Conservation (phyloP, 2,888 invertebrate genomes). For the Miltochrista miniata region DNA sequence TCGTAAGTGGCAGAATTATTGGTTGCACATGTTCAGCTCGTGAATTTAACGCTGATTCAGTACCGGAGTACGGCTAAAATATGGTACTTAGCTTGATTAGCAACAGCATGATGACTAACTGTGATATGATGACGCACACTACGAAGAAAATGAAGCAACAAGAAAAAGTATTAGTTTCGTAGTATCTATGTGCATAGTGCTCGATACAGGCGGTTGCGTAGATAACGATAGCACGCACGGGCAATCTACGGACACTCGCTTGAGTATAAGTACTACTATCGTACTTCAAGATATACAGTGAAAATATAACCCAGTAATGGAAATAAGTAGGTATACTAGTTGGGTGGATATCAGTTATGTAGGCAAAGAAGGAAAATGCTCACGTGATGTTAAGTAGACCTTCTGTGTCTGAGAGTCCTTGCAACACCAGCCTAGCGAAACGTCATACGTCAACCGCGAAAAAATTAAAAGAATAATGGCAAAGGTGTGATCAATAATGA, state of each 20-base stretch:
- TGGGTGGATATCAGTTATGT: background rate
- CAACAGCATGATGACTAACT: constrained; percentile 24
- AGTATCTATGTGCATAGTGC: constrained; percentile 16
- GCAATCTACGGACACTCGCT: constrained; percentile 4
- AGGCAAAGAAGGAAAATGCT: too few species aligned
- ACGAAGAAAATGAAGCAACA: constrained; percentile 22
- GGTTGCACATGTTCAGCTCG: background rate
- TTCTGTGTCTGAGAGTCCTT: too few species aligned
- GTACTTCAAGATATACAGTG: too few species aligned
- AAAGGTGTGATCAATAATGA: too few species aligned
- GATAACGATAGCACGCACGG: constrained; percentile 3
- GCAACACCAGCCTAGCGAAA: too few species aligned
- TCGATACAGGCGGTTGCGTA: constrained; percentile 2
- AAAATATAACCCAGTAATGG: background rate
- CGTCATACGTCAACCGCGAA: too few species aligned
- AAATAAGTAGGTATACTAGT: too few species aligned
- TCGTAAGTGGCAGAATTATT: too few species aligned
- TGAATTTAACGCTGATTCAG: constrained; percentile 34
- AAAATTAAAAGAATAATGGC: too few species aligned
- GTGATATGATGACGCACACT: constrained; percentile 32
- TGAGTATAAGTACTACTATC: background rate
- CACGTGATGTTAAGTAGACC: too few species aligned
- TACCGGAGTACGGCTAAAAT: constrained; percentile 27
- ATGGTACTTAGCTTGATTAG: constrained; percentile 31
- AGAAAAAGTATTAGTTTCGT: constrained; percentile 13